Evolutionary conservation across 2,888 invertebrate genomes (phyloP), one percentile per base, ranked within the genome.

Genomic region (Disparrhopalites patrizii): DNA sequence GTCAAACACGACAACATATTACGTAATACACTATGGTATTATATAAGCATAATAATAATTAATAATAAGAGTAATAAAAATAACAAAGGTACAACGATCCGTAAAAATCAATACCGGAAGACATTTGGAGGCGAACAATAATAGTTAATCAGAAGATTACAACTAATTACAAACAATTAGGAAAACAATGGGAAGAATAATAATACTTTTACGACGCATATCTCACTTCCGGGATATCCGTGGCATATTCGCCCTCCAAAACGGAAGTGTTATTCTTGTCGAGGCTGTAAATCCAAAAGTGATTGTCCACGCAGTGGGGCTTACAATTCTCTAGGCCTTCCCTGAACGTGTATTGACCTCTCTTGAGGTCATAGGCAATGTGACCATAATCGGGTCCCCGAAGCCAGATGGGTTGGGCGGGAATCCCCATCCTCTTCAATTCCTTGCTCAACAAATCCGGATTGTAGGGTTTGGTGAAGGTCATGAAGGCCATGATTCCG

Each of bases 291-390:
- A 25, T 25, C 38, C 38, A 57, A n/a, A 57, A 57, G 1, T 25
- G 20, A 36, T 57, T 57, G 3, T 20, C 38, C 2, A 2, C 27
- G 28, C 57, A 57, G 27, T 57, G 15, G 1, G 38, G 38, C 8
- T 33, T 33, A 33, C 57, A 57, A 28, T 57, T 57, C 3, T 36
- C 57, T 1, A 25, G n/a, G 1, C 57, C 57, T 27, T 57, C 38
- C 18, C 57, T 15, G 38, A 57, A 57, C 8, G 57, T 57, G 40
- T 57, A 57, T 4, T 23, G 3, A 3, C 25, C 5, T 25, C 25
- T 23, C 2, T 38, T 28, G 7, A 15, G 4, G 28, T 25, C 27
- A 23, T 38, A 57, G 1, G n/a, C 15, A 25, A 57, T 38, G 8
- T 36, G 4, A 10, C 57, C 57, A 40, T 20, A 20, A 25, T 57